Evolutionary conservation across 2,888 invertebrate species (phyloP).

Genomic region (Eupithecia exiguata): DNA sequence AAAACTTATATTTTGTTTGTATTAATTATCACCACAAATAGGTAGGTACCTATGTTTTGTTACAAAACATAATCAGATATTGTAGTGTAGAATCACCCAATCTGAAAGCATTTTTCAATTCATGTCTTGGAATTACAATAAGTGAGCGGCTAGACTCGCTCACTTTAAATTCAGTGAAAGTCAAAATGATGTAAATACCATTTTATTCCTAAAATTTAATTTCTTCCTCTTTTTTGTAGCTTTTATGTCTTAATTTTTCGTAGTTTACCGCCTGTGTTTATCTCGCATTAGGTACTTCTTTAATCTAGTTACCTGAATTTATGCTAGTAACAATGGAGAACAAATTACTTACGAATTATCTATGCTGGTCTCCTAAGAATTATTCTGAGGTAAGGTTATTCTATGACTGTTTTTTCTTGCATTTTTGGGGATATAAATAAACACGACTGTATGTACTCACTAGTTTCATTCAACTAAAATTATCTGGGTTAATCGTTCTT

Average conservation of each 20-base stretch:
- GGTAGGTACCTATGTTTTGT: background rate
- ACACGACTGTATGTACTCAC: background rate
- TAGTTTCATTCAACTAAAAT: background rate
- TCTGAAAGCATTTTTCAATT: background rate
- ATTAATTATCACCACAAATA: background rate
- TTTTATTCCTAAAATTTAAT: background rate
- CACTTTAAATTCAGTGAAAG: background rate
- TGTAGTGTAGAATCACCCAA: background rate
- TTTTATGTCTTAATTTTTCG: background rate
- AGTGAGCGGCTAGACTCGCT: background rate
- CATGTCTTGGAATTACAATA: background rate
- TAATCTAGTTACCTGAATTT: background rate
- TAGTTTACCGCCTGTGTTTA: background rate
- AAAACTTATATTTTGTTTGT: background rate
- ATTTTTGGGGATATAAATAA: constrained; percentile 46
- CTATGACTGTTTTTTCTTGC: constrained; percentile 35
- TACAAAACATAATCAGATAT: background rate
- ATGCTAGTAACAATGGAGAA: background rate
- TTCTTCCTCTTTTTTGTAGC: background rate
- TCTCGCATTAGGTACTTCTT: background rate
- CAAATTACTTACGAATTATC: constrained; percentile 14
- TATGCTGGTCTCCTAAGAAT: constrained; percentile 28
- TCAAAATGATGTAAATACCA: background rate
- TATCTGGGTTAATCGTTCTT: background rate
- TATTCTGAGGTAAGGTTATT: constrained; percentile 30